A percentile compares a stretch with the other conserved stretches of the same genome.
phyloP scores from a whole-genome alignment of 2,888 invertebrate genomes.

The Limnephilus auricula region DNA sequence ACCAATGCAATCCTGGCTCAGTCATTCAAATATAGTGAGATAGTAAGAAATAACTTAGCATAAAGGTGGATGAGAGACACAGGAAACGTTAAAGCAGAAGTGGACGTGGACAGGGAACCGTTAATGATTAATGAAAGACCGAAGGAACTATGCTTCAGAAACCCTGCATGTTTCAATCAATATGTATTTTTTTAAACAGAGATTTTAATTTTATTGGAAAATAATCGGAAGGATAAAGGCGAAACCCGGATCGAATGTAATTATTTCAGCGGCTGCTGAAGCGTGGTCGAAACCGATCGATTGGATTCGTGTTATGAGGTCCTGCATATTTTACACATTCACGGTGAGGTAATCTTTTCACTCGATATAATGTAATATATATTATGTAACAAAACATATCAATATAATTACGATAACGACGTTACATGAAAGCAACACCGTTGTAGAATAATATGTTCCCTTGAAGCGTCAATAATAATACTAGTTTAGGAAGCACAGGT shows the following conservation, averaged over 20 bases:
- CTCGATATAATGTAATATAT: not conserved
- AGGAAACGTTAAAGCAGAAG: not conserved
- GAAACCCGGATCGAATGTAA: not conserved
- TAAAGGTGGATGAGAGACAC: not conserved
- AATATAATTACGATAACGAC: not conserved
- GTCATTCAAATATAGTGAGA: not conserved
- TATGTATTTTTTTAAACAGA: not conserved
- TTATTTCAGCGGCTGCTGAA: slow-evolving; percentile 6
- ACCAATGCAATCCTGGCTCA: not conserved
- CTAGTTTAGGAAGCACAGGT: no score
- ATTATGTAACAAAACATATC: not conserved
- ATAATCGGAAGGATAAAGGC: not conserved
- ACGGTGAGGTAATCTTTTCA: not conserved
- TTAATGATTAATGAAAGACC: not conserved
- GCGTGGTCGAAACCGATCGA: slow-evolving; percentile 5
- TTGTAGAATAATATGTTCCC: not conserved
- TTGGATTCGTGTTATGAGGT: not conserved
- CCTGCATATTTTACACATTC: not conserved
- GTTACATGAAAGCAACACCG: not conserved
- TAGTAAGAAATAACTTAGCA: not conserved
- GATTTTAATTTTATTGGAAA: not conserved
- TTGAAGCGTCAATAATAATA: no score
- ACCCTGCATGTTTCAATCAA: not conserved
- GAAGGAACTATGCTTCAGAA: not conserved
- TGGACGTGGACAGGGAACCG: not conserved